Base-by-base conservation (phyloP, 2,888 invertebrate genomes). In the Caradrina kadenii region DNA sequence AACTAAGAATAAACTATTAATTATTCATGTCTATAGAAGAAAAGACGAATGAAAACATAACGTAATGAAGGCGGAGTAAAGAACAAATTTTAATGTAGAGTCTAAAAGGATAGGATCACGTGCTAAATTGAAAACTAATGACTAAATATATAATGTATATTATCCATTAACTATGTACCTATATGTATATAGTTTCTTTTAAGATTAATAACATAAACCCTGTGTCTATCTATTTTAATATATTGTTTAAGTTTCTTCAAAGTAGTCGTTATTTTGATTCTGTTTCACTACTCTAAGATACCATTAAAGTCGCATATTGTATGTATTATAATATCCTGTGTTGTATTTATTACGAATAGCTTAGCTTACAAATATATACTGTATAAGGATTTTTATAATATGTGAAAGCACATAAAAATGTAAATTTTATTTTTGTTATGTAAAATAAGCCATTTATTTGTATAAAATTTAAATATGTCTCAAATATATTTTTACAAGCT, bases 371-470 rank as follows among this genome's bases (percentile, higher is more conserved):
- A 48, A 59, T 80, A 69, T 60, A 11, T 45, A 45, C 17, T 65
- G 50, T 68, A 22, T 68, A 65, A 13, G 22, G 48, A 49, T 55
- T 64, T 50, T 58, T 59, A 64, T 68, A 35, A 55, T 74, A 75
- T 63, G 76, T 74, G 62, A 39, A 52, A 45, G 42, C 63, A 66
- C 50, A 61, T 69, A 60, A 45, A 74, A 53, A 69, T 61, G 69
- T 66, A 74, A 64, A 74, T 67, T 63, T 60, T 69, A 56, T 66
- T 76, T 73, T 69, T 69, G 52, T 31, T 48, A 45, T 59, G 3
- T 52, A 26, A 49, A 55, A 35, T 53, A 59, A 15, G 13, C 7
- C 1, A 53, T 61, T 31, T 17, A 58, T 52, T 45, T 61, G 49
- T 59, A 75, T 49, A 31, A 50, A 50, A 17, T 45, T 21, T 63